Evolutionary conservation across 2,797 vertebrate genomes (phyloP).

Genomic region (Coregonus ussuriensis): DNA sequence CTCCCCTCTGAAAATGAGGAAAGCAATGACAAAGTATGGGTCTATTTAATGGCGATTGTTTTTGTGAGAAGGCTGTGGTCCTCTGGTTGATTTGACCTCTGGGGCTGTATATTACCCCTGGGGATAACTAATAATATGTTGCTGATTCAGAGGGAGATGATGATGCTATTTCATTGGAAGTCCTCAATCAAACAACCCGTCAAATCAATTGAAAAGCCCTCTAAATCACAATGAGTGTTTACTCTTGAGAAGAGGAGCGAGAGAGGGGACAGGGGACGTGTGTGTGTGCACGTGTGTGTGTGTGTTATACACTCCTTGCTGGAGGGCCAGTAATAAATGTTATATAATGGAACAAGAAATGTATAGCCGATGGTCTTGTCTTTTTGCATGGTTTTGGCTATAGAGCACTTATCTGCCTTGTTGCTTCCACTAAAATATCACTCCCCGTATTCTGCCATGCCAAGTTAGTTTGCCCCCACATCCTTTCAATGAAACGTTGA

Average conservation of each 20-base stretch:
- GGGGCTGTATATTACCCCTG: conserved; percentile 27
- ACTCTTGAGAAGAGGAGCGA: conserved; percentile 33
- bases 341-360: conserved; percentile 5
- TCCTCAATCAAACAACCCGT: conserved; percentile 58
- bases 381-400: conserved; percentile 15
- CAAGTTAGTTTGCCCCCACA: no score
- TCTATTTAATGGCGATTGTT: not conserved
- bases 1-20: not conserved
- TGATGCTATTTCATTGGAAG: conserved; percentile 56
- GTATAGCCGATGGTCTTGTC: conserved; percentile 12
- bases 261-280: conserved; percentile 23
- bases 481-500: not conserved
- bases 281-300: conserved; percentile 6
- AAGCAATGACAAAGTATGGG: not conserved
- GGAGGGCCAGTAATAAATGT: not conserved
- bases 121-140: conserved; percentile 49
- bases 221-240: conserved; percentile 52
- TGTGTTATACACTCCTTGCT: not conserved
- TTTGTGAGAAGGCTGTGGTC: not conserved
- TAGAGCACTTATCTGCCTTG: not conserved
- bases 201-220: conserved; percentile 58
- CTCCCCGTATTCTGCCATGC: not conserved
- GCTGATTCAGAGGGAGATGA: conserved; percentile 60
- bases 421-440: conserved; percentile 12
- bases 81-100: conserved; percentile 40